phyloP scores from a whole-genome alignment of 2,888 invertebrate genomes.

The Rapana venosa region DNA sequence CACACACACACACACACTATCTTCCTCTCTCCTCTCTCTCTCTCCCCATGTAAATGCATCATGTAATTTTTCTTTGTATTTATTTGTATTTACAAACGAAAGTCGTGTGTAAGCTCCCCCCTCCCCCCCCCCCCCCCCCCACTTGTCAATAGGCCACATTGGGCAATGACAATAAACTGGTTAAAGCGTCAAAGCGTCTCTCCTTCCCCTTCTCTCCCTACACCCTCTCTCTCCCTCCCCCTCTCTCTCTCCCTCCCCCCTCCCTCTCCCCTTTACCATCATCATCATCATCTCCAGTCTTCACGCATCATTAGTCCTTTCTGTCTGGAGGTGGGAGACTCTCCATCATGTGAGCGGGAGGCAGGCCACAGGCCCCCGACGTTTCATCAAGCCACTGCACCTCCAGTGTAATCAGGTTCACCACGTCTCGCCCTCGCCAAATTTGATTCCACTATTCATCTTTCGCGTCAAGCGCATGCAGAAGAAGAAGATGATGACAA shows the following conservation, averaged over 20 bases:
- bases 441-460: constrained; percentile 7
- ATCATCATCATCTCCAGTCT: not conserved
- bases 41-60: too few relatives aligned
- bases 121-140: too few relatives aligned
- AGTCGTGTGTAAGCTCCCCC: too few relatives aligned
- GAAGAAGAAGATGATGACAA: not conserved
- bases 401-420: constrained; percentile 1
- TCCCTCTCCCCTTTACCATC: not conserved
- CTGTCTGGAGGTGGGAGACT: not conserved
- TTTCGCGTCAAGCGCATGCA: not conserved
- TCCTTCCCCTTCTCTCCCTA: too few relatives aligned
- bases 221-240: not conserved
- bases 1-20: too few relatives aligned
- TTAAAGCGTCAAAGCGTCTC: too few relatives aligned
- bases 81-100: too few relatives aligned
- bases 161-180: too few relatives aligned
- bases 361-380: not conserved
- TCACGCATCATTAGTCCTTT: not conserved
- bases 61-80: too few relatives aligned
- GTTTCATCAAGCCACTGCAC: constrained; percentile 13
- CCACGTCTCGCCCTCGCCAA: not conserved
- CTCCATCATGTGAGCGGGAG: not conserved
- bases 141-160: too few relatives aligned
- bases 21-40: too few relatives aligned
- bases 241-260: not conserved